phyloP scores from a whole-genome alignment of 2,797 vertebrate species.

The Danio albolineatus region DNA sequence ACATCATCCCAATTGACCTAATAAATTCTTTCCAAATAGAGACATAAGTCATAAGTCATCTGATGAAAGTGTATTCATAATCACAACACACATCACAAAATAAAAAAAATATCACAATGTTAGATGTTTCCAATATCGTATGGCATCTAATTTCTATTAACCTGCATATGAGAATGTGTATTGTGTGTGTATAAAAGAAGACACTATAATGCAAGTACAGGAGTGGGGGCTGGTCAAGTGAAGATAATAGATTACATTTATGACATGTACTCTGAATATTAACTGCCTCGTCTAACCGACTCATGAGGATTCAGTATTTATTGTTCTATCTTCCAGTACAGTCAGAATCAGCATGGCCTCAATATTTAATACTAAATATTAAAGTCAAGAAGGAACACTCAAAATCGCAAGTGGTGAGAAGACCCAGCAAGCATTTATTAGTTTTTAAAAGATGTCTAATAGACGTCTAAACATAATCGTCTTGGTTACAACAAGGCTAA shows the following conservation, averaged over 20 bases:
- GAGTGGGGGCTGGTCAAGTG: constrained; percentile 7
- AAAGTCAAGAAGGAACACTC: constrained; percentile 42
- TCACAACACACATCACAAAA: no score
- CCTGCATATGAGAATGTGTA: not conserved
- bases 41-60: no score
- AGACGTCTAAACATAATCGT: no score
- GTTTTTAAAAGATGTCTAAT: no score
- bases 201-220: not conserved
- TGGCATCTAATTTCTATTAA: not conserved
- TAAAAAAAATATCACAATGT: no score
- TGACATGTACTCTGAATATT: constrained; percentile 35
- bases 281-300: constrained; percentile 11
- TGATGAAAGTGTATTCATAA: no score
- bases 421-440: no score
- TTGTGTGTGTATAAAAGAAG: not conserved
- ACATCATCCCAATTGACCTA: no score
- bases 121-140: not conserved
- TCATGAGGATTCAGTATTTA: constrained; percentile 39
- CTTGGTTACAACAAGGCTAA: no score
- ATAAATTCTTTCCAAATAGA: no score
- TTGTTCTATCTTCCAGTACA: constrained; percentile 12
- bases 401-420: constrained; percentile 15
- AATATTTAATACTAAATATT: constrained; percentile 47
- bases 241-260: constrained; percentile 39
- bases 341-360: constrained; percentile 9